Evolutionary conservation across 2,113 vertebrate genomes (phyloP).

Genomic region (Oceanites oceanicus): DNA sequence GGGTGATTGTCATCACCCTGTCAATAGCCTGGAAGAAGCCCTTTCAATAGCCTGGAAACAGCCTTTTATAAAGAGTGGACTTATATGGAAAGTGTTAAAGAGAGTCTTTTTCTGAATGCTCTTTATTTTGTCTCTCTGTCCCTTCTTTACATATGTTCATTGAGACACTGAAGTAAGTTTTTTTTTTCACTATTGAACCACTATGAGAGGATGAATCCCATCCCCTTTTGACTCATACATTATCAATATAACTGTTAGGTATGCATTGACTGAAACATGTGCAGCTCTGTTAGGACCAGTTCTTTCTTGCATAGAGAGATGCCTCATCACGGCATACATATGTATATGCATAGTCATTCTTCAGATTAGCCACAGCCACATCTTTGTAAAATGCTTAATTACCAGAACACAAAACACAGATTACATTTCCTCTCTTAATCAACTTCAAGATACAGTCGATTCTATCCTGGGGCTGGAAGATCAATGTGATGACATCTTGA

Average conservation of each 20-base stretch:
- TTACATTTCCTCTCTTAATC: constrained; percentile 47
- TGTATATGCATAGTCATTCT: constrained; percentile 60
- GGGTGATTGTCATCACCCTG: constrained; percentile 13
- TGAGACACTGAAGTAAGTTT: constrained; percentile 44
- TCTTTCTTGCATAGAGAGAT: constrained; percentile 11
- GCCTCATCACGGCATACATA: background rate
- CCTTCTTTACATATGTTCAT: constrained; percentile 36
- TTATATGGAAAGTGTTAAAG: constrained; percentile 53
- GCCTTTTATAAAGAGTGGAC: constrained; percentile 53
- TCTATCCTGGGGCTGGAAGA: constrained; percentile 29
- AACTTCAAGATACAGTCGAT: constrained; percentile 42
- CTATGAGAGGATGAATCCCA: constrained; percentile 51
- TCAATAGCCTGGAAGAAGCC: constrained; percentile 54
- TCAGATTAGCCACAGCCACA: constrained; percentile 54
- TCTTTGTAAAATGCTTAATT: constrained; percentile 60
- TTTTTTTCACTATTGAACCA: constrained; percentile 46
- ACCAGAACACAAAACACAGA: constrained; percentile 53
- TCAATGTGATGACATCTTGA: constrained; percentile 36
- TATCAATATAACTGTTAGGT: constrained; percentile 37
- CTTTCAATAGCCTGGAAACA: constrained; percentile 53
- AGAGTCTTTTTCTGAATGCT: constrained; percentile 46
- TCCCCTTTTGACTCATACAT: constrained; percentile 35
- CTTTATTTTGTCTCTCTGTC: constrained; percentile 42
- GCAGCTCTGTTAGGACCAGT: background rate
- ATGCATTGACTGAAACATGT: constrained; percentile 21